Evolutionary conservation across 2,888 invertebrate species (phyloP).

Genomic region (Diarsia brunnea): DNA sequence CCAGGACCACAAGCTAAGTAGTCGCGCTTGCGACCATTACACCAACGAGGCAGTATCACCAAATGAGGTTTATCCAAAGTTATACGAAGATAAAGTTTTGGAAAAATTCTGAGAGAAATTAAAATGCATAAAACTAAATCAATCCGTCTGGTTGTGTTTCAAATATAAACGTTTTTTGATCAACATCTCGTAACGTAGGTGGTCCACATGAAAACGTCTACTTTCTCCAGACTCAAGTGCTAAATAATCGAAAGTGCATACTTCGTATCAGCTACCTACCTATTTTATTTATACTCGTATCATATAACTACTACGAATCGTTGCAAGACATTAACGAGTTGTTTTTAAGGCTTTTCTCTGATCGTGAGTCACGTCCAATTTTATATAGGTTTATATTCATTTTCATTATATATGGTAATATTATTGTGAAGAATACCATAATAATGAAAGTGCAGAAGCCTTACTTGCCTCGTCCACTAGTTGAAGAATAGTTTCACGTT

Average conservation of each 20-base stretch:
- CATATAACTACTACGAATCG: neutral
- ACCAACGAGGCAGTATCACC: too few relatives aligned
- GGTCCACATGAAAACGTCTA: conserved; percentile 31
- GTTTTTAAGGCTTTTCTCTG: conserved; percentile 39
- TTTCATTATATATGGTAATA: conserved; percentile 36
- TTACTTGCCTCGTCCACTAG: neutral
- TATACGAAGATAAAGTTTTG: neutral
- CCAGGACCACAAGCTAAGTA: too few relatives aligned
- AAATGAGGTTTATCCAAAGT: neutral
- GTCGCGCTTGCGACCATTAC: too few relatives aligned
- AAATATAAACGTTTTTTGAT: conserved; percentile 10
- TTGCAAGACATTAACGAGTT: conserved; percentile 17
- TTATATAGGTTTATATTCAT: conserved; percentile 46
- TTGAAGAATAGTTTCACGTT: neutral
- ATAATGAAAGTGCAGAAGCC: conserved; percentile 11
- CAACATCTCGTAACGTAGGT: conserved; percentile 12
- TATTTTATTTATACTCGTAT: neutral
- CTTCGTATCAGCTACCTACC: conserved; percentile 8
- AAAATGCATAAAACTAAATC: conserved; percentile 1
- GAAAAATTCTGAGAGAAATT: neutral
- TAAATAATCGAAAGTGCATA: conserved; percentile 46
- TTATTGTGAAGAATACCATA: conserved; percentile 2
- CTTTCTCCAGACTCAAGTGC: conserved; percentile 46
- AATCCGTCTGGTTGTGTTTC: neutral
- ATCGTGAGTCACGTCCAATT: conserved; percentile 51